Evolutionary conservation across 1,140 invertebrate genomes (phyloP).

Genomic region (Drosophila virilis): DNA sequence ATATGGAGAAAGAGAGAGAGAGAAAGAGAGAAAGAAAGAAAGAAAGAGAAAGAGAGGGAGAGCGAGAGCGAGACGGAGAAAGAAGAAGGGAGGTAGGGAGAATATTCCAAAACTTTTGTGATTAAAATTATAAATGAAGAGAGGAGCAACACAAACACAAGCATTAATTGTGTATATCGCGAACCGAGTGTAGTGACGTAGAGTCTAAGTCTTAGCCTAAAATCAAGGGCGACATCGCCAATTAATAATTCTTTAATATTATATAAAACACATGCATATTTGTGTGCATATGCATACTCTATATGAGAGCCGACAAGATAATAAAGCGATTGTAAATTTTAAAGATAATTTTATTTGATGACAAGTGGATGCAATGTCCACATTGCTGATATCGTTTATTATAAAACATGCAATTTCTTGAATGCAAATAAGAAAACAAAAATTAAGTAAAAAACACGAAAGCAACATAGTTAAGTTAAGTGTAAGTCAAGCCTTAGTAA

Average conservation of each 20-base stretch:
- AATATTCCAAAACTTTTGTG: slow-evolving; percentile 82
- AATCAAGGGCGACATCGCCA: slow-evolving; percentile 40
- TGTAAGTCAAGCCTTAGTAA: slow-evolving; percentile 81
- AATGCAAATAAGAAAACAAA: slow-evolving; percentile 42
- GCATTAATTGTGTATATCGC: slow-evolving; percentile 57
- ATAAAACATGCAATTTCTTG: slow-evolving; percentile 67
- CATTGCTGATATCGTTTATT: slow-evolving; percentile 59
- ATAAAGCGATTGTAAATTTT: slow-evolving; percentile 68
- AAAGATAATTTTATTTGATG: slow-evolving; percentile 54
- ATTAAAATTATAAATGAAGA: slow-evolving; percentile 77
- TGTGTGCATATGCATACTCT: slow-evolving; percentile 26
- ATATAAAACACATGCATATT: slow-evolving; percentile 8
- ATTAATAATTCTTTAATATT: slow-evolving; percentile 33
- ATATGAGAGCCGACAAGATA: slow-evolving; percentile 48
- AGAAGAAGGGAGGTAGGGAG: slow-evolving; percentile 36
- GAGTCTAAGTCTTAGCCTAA: slow-evolving; percentile 53
- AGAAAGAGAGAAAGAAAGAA: slow-evolving; percentile 19
- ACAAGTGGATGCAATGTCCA: slow-evolving; percentile 17
- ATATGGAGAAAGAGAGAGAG: too few species aligned
- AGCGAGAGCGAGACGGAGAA: slow-evolving; percentile 3
- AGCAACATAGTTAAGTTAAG: slow-evolving; percentile 72
- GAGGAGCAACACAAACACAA: slow-evolving; percentile 59
- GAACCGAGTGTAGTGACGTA: slow-evolving; percentile 52
- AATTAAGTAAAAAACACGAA: slow-evolving; percentile 36
- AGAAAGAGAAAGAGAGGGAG: slow-evolving; percentile 19